A percentile compares a stretch with the other conserved stretches of the same genome.
phyloP scores from a whole-genome alignment of 2,888 invertebrate genomes.

The Cerastis leucographa region DNA sequence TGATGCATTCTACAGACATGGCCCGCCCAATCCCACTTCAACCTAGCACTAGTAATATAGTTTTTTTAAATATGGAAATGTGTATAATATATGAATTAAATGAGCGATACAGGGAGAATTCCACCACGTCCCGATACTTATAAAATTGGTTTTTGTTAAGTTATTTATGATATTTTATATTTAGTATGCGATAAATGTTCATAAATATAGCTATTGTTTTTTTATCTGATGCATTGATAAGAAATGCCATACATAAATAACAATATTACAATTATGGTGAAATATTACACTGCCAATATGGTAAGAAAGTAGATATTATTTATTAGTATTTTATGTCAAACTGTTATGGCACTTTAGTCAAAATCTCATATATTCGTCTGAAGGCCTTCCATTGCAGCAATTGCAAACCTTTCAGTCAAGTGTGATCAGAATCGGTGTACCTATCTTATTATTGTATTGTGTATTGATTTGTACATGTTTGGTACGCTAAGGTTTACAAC shows the following conservation, averaged over 20 bases:
- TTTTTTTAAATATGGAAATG: not conserved
- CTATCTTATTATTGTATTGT: not conserved
- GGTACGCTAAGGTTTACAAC: not conserved
- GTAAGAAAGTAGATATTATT: not conserved
- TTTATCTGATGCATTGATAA: not conserved
- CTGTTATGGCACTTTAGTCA: not conserved
- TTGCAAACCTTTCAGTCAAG: not conserved
- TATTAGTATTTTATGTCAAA: not conserved
- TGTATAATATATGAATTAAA: conserved; percentile 2
- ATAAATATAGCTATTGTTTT: not conserved
- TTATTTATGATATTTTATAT: conserved; percentile 24
- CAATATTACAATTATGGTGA: not conserved
- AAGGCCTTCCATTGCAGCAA: not conserved
- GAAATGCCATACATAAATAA: not conserved
- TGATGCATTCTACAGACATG: too few species aligned
- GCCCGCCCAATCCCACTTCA: too few species aligned
- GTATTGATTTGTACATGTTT: not conserved
- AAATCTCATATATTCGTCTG: not conserved
- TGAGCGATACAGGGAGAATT: conserved; percentile 8
- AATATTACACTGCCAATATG: not conserved
- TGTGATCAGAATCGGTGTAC: not conserved
- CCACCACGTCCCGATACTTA: not conserved
- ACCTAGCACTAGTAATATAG: not conserved
- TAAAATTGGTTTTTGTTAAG: conserved; percentile 9
- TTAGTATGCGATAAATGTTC: conserved; percentile 21